phyloP scores from a whole-genome alignment of 2,797 vertebrate species.

The Clarias laeviceps region DNA sequence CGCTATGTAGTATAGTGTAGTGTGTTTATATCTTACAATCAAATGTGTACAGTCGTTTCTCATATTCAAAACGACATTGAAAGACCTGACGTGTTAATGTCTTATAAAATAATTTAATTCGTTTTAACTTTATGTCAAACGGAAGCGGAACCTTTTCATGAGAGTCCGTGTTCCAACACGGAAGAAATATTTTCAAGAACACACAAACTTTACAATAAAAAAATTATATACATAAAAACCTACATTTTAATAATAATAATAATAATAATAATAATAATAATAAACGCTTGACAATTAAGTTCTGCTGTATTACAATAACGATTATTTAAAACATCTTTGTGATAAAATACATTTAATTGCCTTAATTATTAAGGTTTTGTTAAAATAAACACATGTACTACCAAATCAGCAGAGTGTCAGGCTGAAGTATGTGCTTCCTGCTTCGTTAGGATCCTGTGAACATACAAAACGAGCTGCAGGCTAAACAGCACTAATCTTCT shows the following conservation, averaged over 20 bases:
- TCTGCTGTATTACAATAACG: not conserved
- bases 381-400: no score
- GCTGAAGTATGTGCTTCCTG: no score
- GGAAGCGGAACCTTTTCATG: not conserved
- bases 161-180: not conserved
- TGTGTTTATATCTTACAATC: not conserved
- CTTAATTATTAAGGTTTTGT: no score
- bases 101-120: not conserved
- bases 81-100: not conserved
- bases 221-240: not conserved
- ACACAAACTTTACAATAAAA: not conserved
- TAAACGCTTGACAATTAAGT: not conserved
- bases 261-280: not conserved
- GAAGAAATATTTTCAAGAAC: slow-evolving; percentile 1
- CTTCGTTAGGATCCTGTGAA: not conserved
- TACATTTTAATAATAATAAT: not conserved
- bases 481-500: not conserved
- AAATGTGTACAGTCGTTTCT: no score
- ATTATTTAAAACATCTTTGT: not conserved
- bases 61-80: not conserved
- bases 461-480: not conserved
- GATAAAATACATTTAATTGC: not conserved
- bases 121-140: not conserved
- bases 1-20: no score
- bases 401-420: no score